A percentile compares a stretch with the other conserved stretches of the same genome.
phyloP scores from a whole-genome alignment of 1,140 invertebrate genomes.

The Lepidurus packardi region DNA sequence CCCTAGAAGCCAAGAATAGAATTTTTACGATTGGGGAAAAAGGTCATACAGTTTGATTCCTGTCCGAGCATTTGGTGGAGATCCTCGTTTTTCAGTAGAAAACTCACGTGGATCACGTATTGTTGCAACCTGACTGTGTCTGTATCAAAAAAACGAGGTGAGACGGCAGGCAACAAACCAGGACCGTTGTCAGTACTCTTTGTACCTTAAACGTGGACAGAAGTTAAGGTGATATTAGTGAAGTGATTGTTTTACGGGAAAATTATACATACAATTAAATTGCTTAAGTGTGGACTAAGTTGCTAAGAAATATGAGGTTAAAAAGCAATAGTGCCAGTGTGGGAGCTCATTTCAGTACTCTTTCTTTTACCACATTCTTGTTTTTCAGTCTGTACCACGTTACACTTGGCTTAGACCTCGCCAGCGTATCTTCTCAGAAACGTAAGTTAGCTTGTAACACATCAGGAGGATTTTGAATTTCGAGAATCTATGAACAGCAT shows the following conservation, averaged over 20 bases:
- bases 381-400: not conserved
- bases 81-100: not conserved
- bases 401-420: not conserved
- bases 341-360: not conserved
- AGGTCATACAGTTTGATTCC: not conserved
- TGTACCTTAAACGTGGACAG: not conserved
- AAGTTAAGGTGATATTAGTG: not conserved
- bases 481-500: not conserved
- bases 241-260: not conserved
- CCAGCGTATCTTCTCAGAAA: not conserved
- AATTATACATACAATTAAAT: not conserved
- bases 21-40: constrained; percentile 13
- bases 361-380: not conserved
- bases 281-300: not conserved
- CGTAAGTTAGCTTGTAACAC: not conserved
- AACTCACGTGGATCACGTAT: not conserved
- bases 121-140: not conserved
- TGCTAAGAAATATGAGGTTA: not conserved
- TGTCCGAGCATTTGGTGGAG: not conserved
- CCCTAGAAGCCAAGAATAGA: constrained; percentile 18
- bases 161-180: not conserved
- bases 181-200: not conserved
- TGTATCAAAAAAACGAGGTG: not conserved
- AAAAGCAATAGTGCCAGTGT: not conserved
- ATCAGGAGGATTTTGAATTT: not conserved